These are phyloP conservation scores for Thymelicus acteon DNA, from an alignment of 2,888 invertebrate species.

Conservation along the genomic window DNA sequence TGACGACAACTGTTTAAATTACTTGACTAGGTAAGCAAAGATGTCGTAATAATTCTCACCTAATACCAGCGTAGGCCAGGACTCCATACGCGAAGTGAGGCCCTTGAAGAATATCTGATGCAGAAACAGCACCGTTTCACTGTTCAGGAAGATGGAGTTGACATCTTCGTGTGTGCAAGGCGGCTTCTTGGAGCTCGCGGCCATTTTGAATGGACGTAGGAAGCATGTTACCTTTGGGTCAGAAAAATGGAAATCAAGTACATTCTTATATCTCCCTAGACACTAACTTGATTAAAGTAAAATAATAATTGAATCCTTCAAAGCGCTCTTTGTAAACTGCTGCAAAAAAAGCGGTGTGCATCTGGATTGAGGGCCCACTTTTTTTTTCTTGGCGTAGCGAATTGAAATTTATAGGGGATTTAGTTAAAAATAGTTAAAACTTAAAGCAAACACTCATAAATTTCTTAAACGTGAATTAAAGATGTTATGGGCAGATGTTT, in stretches of 20 bases:
- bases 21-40: not conserved
- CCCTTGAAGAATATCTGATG: slow-evolving; percentile 98
- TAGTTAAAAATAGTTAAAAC: too few relatives aligned
- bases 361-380: too few relatives aligned
- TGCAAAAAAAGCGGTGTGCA: too few relatives aligned
- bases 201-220: slow-evolving; percentile 96
- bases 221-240: slow-evolving; percentile 90
- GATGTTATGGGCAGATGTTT: too few relatives aligned
- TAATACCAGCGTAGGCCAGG: slow-evolving; percentile 96
- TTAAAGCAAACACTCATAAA: too few relatives aligned
- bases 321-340: too few relatives aligned
- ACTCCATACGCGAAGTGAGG: slow-evolving; percentile 94
- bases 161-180: slow-evolving; percentile 97
- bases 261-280: too few relatives aligned
- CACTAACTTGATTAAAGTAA: too few relatives aligned
- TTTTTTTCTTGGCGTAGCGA: too few relatives aligned
- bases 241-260: not conserved
- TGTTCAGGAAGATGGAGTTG: slow-evolving; percentile 96
- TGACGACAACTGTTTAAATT: slow-evolving; percentile 49
- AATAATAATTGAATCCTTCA: too few relatives aligned
- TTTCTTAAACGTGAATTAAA: too few relatives aligned
- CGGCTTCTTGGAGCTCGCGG: slow-evolving; percentile 96
- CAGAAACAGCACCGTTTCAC: slow-evolving; percentile 95
- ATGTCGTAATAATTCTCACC: slow-evolving; percentile 82
- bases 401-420: too few relatives aligned